Conservation (phyloP, 2,113 vertebrate species). For the Chelonoidis abingdonii region DNA sequence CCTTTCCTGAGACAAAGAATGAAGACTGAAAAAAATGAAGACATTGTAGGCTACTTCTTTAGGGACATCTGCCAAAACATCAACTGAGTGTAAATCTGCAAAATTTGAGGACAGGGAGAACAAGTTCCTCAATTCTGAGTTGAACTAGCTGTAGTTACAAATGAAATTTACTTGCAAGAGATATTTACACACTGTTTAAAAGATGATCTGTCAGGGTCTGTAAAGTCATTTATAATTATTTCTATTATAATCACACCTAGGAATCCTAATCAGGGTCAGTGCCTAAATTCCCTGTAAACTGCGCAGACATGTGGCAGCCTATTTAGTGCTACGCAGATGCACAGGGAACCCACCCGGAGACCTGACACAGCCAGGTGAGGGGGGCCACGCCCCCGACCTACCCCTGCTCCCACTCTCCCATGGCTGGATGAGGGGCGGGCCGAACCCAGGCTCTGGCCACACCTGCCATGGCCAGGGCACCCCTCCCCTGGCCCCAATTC, state of each 20-base stretch:
- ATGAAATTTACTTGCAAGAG: neutral
- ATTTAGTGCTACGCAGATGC: too few relatives aligned
- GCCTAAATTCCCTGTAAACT: neutral
- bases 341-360: too few relatives aligned
- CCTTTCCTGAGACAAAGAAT: neutral
- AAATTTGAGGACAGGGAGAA: neutral
- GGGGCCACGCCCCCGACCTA: too few relatives aligned
- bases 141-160: neutral
- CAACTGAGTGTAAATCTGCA: neutral
- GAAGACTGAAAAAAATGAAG: fast-evolving
- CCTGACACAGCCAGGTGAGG: too few relatives aligned
- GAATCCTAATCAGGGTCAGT: neutral
- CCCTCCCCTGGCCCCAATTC: too few relatives aligned
- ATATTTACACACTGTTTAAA: neutral
- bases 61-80: neutral
- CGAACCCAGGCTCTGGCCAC: too few relatives aligned
- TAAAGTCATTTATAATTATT: neutral
- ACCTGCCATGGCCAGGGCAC: too few relatives aligned
- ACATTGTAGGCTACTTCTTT: neutral
- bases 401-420: too few relatives aligned
- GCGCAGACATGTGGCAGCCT: too few relatives aligned
- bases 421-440: too few relatives aligned
- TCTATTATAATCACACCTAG: neutral
- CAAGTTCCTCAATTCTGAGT: neutral
- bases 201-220: neutral